Evolutionary conservation across 2,888 invertebrate species (phyloP).

Genomic region (Ophion slaviceki): DNA sequence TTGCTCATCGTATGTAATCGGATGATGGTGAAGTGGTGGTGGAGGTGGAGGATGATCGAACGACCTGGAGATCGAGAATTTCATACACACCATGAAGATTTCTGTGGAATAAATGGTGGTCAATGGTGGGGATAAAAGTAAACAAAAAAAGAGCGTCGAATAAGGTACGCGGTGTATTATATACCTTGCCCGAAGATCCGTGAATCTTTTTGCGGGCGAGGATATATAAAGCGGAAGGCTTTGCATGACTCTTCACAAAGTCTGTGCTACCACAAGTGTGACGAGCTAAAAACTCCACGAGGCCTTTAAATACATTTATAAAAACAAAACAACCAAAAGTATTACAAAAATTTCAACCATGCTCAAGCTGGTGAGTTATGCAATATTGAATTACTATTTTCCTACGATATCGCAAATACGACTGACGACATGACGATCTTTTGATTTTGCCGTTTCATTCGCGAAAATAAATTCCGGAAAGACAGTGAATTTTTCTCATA

Average conservation of each 20-base stretch:
- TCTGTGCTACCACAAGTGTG: constrained; percentile 72
- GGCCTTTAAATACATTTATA: constrained; percentile 3
- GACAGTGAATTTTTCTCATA: not conserved
- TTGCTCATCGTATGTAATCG: constrained; percentile 34
- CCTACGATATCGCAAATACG: not conserved
- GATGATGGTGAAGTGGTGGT: constrained; percentile 31
- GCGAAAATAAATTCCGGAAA: not conserved
- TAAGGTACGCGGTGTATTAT: constrained; percentile 64
- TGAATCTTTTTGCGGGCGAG: constrained; percentile 74
- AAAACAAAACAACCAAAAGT: constrained; percentile 27
- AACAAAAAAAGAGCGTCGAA: constrained; percentile 35
- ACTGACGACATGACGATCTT: not conserved
- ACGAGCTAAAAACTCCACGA: constrained; percentile 48
- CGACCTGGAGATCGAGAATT: constrained; percentile 45
- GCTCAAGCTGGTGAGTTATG: constrained; percentile 64
- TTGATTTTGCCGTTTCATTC: not conserved
- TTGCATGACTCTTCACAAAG: constrained; percentile 68
- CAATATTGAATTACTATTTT: constrained; percentile 6
- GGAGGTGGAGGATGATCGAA: constrained; percentile 46
- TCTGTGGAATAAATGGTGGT: constrained; percentile 26
- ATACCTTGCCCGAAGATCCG: constrained; percentile 73
- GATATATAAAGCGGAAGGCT: constrained; percentile 78
- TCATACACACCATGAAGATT: constrained; percentile 42
- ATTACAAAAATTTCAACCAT: constrained; percentile 33
- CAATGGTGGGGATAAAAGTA: constrained; percentile 30